Percentiles rank a stretch among this genome's conserved stretches.
Conservation (phyloP, 2,888 invertebrate genomes). For the Apomyelois bistriatella region DNA sequence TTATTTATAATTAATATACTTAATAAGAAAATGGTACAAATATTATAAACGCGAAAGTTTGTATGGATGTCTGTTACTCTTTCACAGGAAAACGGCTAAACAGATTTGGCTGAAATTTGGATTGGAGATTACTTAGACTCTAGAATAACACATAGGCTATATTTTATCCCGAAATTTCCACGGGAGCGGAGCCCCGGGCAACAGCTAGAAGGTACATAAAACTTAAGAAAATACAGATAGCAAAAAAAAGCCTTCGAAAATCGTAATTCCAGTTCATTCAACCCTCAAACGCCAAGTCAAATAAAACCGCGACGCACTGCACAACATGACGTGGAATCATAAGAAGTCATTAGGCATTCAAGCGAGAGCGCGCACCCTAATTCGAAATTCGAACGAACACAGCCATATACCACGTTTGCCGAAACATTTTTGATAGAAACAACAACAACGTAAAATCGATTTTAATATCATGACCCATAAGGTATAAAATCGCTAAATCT, state of each 20-base stretch:
- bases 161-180: no score
- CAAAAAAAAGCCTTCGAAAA: constrained; percentile 22
- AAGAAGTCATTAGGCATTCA: constrained; percentile 76
- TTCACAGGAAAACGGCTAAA: no score
- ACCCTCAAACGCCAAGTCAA: constrained; percentile 53
- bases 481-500: constrained; percentile 28
- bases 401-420: constrained; percentile 62
- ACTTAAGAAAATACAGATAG: neutral
- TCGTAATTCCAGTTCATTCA: constrained; percentile 36
- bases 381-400: constrained; percentile 53
- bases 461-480: constrained; percentile 18
- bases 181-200: no score
- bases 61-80: no score
- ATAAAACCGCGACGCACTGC: constrained; percentile 55
- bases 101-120: no score
- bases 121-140: no score
- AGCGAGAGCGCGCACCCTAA: constrained; percentile 63
- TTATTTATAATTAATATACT: no score
- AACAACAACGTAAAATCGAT: constrained; percentile 26
- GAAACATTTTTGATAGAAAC: constrained; percentile 43
- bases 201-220: no score
- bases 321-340: constrained; percentile 74
- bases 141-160: no score
- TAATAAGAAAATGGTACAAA: no score
- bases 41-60: no score